Percentiles rank a stretch among this genome's conserved stretches.
Evolutionary conservation across 2,888 invertebrate genomes (phyloP).

Genomic region (Drosophila eohydei): DNA sequence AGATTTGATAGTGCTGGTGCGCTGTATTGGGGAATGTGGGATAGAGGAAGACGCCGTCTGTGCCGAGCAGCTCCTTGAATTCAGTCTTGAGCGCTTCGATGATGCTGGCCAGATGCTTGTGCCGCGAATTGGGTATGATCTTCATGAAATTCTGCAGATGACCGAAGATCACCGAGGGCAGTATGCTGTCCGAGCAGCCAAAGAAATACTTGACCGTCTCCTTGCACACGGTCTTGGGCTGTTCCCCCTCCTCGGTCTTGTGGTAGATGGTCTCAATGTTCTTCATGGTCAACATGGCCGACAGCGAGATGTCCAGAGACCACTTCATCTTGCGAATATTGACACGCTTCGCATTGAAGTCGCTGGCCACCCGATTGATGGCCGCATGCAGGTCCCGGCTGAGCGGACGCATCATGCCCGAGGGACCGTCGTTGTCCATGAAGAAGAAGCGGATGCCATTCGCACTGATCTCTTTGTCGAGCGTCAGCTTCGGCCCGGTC

Average conservation of each 20-base stretch:
- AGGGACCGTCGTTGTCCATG: constrained; percentile 91
- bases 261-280: constrained; percentile 89
- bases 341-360: constrained; percentile 86
- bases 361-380: constrained; percentile 83
- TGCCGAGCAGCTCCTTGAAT: constrained; percentile 87
- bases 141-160: constrained; percentile 88
- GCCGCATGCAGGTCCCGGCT: constrained; percentile 83
- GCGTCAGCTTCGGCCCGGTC: constrained; percentile 84
- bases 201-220: constrained; percentile 87
- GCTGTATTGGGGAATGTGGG: constrained; percentile 88
- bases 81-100: constrained; percentile 87
- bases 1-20: constrained; percentile 87
- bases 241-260: constrained; percentile 87
- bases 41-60: constrained; percentile 88
- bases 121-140: constrained; percentile 86
- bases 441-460: constrained; percentile 91
- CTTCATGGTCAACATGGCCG: constrained; percentile 87
- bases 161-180: constrained; percentile 87
- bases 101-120: constrained; percentile 86
- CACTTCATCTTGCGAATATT: constrained; percentile 88
- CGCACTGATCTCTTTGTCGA: constrained; percentile 86
- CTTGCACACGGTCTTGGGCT: constrained; percentile 87
- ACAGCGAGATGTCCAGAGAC: constrained; percentile 87
- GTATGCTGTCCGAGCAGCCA: constrained; percentile 85
- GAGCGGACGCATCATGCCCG: constrained; percentile 86